These are phyloP conservation scores for Eumerus sabulonum DNA, from an alignment of 2,888 invertebrate species.

Conservation along the genomic window DNA sequence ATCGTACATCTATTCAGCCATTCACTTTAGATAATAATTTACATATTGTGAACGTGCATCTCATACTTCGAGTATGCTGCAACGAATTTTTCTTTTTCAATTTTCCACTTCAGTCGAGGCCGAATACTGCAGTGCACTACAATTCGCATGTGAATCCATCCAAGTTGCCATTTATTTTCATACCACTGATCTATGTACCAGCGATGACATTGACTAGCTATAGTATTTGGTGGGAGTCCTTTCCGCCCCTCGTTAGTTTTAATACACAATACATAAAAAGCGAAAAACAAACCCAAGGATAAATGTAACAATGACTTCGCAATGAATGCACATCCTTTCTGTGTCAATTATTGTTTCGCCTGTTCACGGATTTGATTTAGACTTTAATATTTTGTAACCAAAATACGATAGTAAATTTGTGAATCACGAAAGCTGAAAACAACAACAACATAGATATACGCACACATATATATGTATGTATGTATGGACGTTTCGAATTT, in stretches of 20 bases:
- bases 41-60: constrained; percentile 52
- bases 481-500: too few species aligned
- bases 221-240: background rate
- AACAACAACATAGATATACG: too few species aligned
- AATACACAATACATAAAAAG: too few species aligned
- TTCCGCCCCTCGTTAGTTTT: too few species aligned
- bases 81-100: constrained; percentile 28
- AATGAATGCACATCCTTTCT: constrained; percentile 13
- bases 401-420: too few species aligned
- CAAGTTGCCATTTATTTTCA: constrained; percentile 11
- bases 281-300: constrained; percentile 12
- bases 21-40: constrained; percentile 46
- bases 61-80: constrained; percentile 14
- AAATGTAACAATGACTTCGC: background rate
- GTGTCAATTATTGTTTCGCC: constrained; percentile 31
- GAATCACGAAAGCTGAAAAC: too few species aligned
- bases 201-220: constrained; percentile 19
- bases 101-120: constrained; percentile 44
- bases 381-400: background rate
- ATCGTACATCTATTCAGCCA: constrained; percentile 2
- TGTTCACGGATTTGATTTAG: constrained; percentile 16
- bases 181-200: background rate
- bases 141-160: constrained; percentile 7
- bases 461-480: too few species aligned
- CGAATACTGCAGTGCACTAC: constrained; percentile 7